Evolutionary conservation across 2,113 vertebrate genomes (phyloP).

Genomic region (Ariopsis seemanni): DNA sequence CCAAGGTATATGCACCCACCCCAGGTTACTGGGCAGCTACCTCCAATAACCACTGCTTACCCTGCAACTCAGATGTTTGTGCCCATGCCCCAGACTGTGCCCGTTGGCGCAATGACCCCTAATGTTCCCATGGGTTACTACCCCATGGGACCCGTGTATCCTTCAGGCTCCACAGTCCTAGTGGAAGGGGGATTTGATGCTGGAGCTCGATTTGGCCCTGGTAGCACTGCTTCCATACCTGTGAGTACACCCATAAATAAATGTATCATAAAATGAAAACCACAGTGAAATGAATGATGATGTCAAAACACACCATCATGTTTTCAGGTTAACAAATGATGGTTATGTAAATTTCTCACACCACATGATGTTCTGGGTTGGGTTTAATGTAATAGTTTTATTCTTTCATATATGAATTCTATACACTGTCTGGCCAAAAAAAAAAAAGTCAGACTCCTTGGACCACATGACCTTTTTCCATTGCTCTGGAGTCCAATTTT

Average conservation of each 20-base stretch:
- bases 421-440: not conserved
- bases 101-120: constrained; percentile 80
- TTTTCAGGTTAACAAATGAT: not conserved
- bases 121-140: constrained; percentile 94
- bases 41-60: constrained; percentile 85
- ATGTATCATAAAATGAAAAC: not conserved
- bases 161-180: constrained; percentile 84
- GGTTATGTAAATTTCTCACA: not conserved
- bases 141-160: constrained; percentile 85
- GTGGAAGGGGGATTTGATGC: constrained; percentile 86
- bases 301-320: not conserved
- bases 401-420: not conserved
- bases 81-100: constrained; percentile 83
- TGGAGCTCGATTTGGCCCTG: constrained; percentile 86
- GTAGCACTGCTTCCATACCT: constrained; percentile 79
- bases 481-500: no score
- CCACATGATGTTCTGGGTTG: not conserved
- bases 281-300: not conserved
- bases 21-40: constrained; percentile 79
- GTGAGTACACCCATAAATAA: constrained; percentile 76
- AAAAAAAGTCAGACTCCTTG: no score
- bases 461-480: no score
- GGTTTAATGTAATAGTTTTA: not conserved
- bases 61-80: constrained; percentile 87
- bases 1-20: constrained; percentile 89